Conservation (phyloP, 2,888 invertebrate species). For the Drepanosiphum platanoidis region DNA sequence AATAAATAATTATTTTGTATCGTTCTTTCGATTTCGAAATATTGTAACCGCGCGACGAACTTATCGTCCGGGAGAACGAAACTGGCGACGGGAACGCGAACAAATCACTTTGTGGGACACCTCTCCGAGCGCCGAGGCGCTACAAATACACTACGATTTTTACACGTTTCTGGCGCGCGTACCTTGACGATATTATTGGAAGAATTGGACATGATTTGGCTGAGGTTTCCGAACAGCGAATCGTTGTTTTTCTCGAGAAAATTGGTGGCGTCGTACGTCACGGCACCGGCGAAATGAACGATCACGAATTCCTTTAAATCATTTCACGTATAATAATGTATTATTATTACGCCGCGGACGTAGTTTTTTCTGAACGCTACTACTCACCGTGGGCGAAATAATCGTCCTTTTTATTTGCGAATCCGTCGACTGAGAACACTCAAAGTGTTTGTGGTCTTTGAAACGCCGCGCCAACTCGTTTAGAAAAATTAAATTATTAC, state of each 20-base stretch:
- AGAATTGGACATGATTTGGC: conserved; percentile 82
- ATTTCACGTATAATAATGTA: neutral
- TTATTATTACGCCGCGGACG: too few relatives aligned
- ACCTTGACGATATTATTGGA: conserved; percentile 74
- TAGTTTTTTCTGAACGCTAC: neutral
- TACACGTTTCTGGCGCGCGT: too few relatives aligned
- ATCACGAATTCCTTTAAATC: conserved; percentile 82
- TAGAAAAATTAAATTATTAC: conserved; percentile 80
- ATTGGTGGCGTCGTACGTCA: conserved; percentile 86
- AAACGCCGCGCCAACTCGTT: conserved; percentile 80
- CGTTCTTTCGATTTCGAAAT: too few relatives aligned
- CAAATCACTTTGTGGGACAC: too few relatives aligned
- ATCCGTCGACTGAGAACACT: conserved; percentile 83
- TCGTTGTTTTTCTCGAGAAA: conserved; percentile 96
- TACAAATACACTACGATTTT: too few relatives aligned
- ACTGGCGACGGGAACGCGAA: too few relatives aligned
- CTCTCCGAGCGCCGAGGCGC: too few relatives aligned
- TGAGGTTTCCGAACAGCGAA: conserved; percentile 85
- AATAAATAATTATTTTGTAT: too few relatives aligned
- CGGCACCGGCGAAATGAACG: conserved; percentile 92
- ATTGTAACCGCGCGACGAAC: too few relatives aligned
- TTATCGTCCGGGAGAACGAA: too few relatives aligned
- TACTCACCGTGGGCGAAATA: conserved; percentile 66
- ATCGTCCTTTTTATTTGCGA: conserved; percentile 84
- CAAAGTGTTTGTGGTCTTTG: conserved; percentile 81